Evolutionary conservation across 1,140 invertebrate species (phyloP), one percentile per base, ranked within the genome.

Genomic region (Antheraea mylitta): DNA sequence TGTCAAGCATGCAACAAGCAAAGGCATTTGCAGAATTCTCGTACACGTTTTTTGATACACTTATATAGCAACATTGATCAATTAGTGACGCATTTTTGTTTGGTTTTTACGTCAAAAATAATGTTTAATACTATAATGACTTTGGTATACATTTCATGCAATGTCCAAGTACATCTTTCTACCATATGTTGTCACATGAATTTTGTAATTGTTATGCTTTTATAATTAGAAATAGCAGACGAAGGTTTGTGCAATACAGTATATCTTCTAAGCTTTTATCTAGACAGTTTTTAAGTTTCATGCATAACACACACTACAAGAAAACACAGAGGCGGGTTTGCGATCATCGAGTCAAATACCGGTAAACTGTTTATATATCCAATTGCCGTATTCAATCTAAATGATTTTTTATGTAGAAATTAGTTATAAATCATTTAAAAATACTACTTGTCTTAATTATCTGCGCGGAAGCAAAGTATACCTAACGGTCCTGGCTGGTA

Each of bases 321-420:
- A 78, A 71, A 79, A 77, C 78, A 80, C 68, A 76, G 62, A 80
- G 78, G 86, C 87, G 89, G 87, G 89, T 87, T 81, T 91, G 89
- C 89, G 89, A 91, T 89, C 86, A 91, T 91, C 89, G 87, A 83
- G 79, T 78, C 80, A 65, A 76, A 77, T 77, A 80, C 69, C 68
- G 69, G 76, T 67, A 68, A 66, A 64, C 37, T 64, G 65, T 69
- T 22, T 74, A 62, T 66, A 53, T 13, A 0, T 60, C 59, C 66
- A 64, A 65, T 61, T 36, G n/a, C 30, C 38, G 48, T 53, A 70
- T 48, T 4, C 30, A 61, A 13, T 45, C 13, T 22, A 36, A 30
- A 58, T 68, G 18, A 22, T 58, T 18, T 30, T 13, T 36, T 19
- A 30, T 36, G 36, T 45, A 59, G 38, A 16, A 63, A 63, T 38